Conservation (phyloP, 2,113 vertebrate genomes). For the Solenodon paradoxus region DNA sequence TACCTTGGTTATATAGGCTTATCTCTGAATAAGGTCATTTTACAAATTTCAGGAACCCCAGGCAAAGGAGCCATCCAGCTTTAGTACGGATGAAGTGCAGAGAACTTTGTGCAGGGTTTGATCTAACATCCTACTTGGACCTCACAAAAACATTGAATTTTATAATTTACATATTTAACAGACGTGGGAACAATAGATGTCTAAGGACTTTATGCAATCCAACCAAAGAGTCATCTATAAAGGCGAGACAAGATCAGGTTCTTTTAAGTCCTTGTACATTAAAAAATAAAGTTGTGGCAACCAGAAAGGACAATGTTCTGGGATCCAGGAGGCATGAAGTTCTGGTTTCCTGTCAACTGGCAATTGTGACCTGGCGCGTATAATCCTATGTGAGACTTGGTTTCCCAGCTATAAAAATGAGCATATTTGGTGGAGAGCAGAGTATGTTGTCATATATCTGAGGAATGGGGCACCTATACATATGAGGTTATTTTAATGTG, state of each 20-base stretch:
- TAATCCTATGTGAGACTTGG: too few species aligned
- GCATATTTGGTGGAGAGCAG: too few species aligned
- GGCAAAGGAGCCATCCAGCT: rapidly evolving
- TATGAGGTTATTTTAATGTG: too few species aligned
- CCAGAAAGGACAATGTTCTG: not conserved
- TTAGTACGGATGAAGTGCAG: rapidly evolving
- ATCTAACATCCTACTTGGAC: not conserved
- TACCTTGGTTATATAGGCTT: not conserved
- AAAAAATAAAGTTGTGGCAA: not conserved
- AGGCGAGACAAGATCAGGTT: not conserved
- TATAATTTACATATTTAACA: not conserved
- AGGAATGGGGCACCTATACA: too few species aligned
- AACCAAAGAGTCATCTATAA: not conserved
- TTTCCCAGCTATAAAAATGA: too few species aligned
- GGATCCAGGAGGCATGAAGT: not conserved
- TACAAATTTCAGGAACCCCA: not conserved
- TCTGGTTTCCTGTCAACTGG: not conserved
- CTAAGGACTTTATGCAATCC: not conserved
- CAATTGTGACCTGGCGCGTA: not conserved
- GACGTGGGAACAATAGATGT: not conserved
- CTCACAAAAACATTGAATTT: not conserved
- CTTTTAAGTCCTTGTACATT: not conserved
- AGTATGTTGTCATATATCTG: too few species aligned
- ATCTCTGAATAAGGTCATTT: not conserved
- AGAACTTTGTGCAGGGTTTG: not conserved